These are phyloP conservation scores for Latheticus oryzae DNA, from an alignment of 2,888 invertebrate species.

Conservation along the genomic window DNA sequence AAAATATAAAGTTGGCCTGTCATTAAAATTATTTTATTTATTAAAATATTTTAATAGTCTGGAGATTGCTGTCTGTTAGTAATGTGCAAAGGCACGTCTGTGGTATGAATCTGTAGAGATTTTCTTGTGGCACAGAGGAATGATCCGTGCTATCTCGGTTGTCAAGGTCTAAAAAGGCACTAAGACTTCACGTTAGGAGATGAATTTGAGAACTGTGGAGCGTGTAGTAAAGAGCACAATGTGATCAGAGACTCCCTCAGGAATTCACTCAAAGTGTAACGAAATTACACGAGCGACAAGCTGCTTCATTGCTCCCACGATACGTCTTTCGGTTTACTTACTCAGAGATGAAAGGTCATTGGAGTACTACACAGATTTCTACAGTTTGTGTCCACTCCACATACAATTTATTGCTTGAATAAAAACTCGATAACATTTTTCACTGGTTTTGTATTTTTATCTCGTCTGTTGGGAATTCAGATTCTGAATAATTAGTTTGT, in stretches of 20 bases:
- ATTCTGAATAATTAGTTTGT: no score
- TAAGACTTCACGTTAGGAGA: constrained; percentile 33
- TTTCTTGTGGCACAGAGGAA: constrained; percentile 27
- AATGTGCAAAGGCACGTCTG: no score
- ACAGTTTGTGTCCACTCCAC: no score
- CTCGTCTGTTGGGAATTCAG: no score
- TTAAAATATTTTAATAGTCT: no score
- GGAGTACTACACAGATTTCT: constrained; percentile 21
- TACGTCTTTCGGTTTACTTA: constrained; percentile 44
- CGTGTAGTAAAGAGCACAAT: constrained; percentile 41
- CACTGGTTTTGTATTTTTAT: no score
- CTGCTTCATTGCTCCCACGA: constrained; percentile 50
- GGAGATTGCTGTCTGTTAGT: no score
- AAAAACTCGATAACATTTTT: no score
- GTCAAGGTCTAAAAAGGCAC: constrained; percentile 34
- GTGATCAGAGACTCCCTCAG: constrained; percentile 46
- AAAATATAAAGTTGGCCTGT: no score
- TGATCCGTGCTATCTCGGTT: constrained; percentile 36
- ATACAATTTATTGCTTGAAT: constrained; percentile 3
- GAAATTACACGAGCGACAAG: constrained; percentile 51
- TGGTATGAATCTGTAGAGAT: no score
- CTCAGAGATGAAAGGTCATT: constrained; percentile 26
- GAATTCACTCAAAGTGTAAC: constrained; percentile 49
- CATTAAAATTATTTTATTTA: no score
- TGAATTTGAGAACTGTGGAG: constrained; percentile 26